Evolutionary conservation across 2,888 invertebrate species (phyloP), one percentile per base, ranked within the genome.

Genomic region (Apodemia mormo): DNA sequence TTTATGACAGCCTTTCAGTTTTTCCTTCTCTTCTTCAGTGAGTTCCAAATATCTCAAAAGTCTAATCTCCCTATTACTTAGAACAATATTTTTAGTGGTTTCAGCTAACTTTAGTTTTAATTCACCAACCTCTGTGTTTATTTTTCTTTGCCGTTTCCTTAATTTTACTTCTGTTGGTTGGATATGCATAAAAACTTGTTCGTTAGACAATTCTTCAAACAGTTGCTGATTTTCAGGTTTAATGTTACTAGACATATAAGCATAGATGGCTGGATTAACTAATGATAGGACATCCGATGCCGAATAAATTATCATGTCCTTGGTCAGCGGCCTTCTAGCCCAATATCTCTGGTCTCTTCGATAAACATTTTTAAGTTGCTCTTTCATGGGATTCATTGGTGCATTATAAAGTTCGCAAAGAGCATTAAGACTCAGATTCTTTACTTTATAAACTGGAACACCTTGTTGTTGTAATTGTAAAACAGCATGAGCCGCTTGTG

Each of bases 371-470:
- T 97, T 97, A 70, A 97, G 87, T 83, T 97, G 97, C 84, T 98
- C 98, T 85, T 98, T 99, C 89, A 98, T 96, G 1, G 98, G 97
- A 90, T 98, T 98, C 81, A 96, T 94, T 0, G 97, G 96, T 66
- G 97, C 97, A 82, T 96, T 96, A 85, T 98, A 98, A 74, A 96
- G 94, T 87, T 98, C 97, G 88, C 98, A 98, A 69, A 99, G 94
- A 69, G 98, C 97, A 92, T 98, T 98, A 71, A 99, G 94, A 78
- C 98, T 97, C 66, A 98, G 96, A 85, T 97, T 97, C 90, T 98
- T 98, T 68, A 98, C 97, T 94, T 99, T 99, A 85, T 98, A 97
- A 68, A 98, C 97, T 52, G 98, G 98, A 80, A 97, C 96, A 73
- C 96, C 96, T 72, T 96, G 97, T 80, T 97, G 97, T 90, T 98